Conservation (phyloP, 2,113 vertebrate genomes). For the Isichthys henryi region DNA sequence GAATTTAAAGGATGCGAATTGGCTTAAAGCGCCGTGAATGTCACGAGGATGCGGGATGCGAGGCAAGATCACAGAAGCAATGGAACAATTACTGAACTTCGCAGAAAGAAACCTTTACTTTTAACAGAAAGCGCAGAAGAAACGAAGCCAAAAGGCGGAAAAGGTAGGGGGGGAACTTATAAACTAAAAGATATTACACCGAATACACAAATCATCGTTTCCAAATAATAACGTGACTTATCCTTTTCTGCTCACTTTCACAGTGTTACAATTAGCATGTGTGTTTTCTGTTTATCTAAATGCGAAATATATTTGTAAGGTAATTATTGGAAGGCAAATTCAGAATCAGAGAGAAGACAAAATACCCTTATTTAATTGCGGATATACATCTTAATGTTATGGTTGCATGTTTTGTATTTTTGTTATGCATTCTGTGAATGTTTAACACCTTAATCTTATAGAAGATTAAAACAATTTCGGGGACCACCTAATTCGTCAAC, state of each 20-base stretch:
- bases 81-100: conserved; percentile 37
- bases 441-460: no score
- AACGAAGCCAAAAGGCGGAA: conserved; percentile 42
- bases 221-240: neutral
- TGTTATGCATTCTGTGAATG: neutral
- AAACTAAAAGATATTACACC: neutral
- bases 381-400: neutral
- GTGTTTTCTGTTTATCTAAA: neutral
- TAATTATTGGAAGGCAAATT: neutral
- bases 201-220: neutral
- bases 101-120: conserved; percentile 31
- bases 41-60: conserved; percentile 48
- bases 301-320: neutral
- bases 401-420: neutral
- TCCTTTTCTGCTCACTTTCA: neutral
- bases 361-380: neutral
- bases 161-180: conserved; percentile 41
- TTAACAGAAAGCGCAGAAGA: conserved; percentile 21
- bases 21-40: conserved; percentile 16
- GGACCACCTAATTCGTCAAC: neutral
- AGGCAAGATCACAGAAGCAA: conserved; percentile 52
- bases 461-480: neutral
- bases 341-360: neutral
- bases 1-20: conserved; percentile 50
- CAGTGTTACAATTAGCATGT: neutral